Evolutionary conservation across 1,140 invertebrate genomes (phyloP), one percentile per base, ranked within the genome.

Genomic region (Dendroctonus valens): DNA sequence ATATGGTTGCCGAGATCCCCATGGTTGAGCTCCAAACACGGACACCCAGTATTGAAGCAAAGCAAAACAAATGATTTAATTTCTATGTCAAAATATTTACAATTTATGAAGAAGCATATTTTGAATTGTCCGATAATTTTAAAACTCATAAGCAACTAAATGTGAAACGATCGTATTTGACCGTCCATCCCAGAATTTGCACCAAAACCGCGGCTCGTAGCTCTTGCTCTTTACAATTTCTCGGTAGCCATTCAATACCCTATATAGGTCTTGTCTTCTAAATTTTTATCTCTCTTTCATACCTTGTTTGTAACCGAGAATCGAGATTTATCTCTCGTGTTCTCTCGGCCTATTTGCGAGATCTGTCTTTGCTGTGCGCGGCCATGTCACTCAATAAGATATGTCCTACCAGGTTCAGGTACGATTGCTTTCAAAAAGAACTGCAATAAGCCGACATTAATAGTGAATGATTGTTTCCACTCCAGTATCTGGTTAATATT

Each of bases 231-330:
- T 72, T 72, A 72, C 71, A 70, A 72, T 70, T 69, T 67, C 62
- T 58, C 67, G 59, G 65, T 73, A 71, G 69, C 70, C 72, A 73
- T 70, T 72, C 73, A 73, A 74, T 75, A 69, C 75, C 75, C 68
- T 76, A 76, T 76, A 76, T 73, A 73, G 73, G 68, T 62, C 68
- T 73, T 74, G 70, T 73, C 71, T 73, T 74, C 71, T 72, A 75
- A 76, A 75, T 73, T 76, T 76, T 76, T 76, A 75, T 75, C 73
- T 73, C 70, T 73, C 72, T 69, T 69, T 71, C 73, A 71, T 70
- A 70, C 75, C 75, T 73, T 76, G 74, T 75, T 74, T 74, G 75
- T 74, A 74, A 69, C 70, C 70, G 69, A 66, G 71, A 69, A 64
- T 68, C 69, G 65, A 73, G 73, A 74, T 74, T 74, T 74, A 74